Base-by-base conservation (phyloP, 2,888 invertebrate genomes). In the Plemyria rubiginata region DNA sequence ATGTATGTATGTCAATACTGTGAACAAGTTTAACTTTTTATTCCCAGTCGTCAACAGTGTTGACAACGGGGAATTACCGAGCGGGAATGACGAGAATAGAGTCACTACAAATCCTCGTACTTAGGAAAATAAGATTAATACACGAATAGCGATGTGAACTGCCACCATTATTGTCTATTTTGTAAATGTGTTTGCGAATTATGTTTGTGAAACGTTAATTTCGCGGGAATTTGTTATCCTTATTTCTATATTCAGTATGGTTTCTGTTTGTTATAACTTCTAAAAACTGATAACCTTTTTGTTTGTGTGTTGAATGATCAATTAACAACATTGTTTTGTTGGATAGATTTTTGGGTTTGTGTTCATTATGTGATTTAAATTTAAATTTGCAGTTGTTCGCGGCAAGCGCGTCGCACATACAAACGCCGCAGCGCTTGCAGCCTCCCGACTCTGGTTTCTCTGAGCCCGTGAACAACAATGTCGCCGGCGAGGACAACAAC, bases 401-500 rank as follows among this genome's bases (percentile, higher is more conserved):
- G 55, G 85, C 90, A 55, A 89, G 84, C 75, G 91, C 87, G 49
- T 79, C 87, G n/a, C 88, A 88, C 69, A 80, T 90, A 22, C 88
- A 90, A 71, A 88, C 91, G 75, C 86, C 77, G 13, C 85, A 87
- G n/a, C 87, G 87, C 66, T 69, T 84, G 13, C 86, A 86, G 59
- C 89, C 88, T 13, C 88, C 90, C 53, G 92, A 91, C 71, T 86
- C 90, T 1, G 91, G 88, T 45, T 88, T 91, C 85, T 85, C 86
- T 0, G 92, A 91, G 73, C 88, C 91, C 15, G 87, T 74, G 67
- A 90, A 89, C 84, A 91, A 91, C 81, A 91, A 90, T 79, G 82
- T 89, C 75, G 84, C 81, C 75, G 93, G 82, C 73, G 93, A 93
- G 70, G 93, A 93, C 82, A 94, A 94, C 82, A 94, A 94, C 85